Evolutionary conservation across 2,113 vertebrate genomes (phyloP).

Genomic region (Pseudonaja textilis): DNA sequence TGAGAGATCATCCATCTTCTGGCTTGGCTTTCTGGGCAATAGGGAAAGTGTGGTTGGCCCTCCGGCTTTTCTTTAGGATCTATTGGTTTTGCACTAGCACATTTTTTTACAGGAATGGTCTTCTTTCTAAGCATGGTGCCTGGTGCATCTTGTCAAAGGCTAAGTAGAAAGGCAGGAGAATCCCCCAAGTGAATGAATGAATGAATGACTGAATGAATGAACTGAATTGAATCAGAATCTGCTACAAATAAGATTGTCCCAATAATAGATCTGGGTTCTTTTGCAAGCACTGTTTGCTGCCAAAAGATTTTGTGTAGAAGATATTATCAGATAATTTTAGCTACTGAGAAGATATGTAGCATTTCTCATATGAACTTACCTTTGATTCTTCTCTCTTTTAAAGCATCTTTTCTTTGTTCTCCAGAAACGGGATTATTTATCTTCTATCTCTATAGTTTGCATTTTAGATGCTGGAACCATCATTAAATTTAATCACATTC

Average conservation of each 20-base stretch:
- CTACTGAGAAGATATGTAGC: neutral
- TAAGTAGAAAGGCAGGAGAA: neutral
- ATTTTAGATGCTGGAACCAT: conserved; percentile 10
- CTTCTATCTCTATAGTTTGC: conserved; percentile 21
- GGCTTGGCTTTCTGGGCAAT: neutral
- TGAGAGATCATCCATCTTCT: neutral
- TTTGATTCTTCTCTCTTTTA: conserved; percentile 24
- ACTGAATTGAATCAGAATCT: neutral
- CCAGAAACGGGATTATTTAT: conserved; percentile 44
- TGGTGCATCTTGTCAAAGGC: neutral
- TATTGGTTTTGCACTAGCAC: neutral
- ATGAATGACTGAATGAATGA: neutral
- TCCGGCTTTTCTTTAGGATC: neutral
- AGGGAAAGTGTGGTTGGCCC: neutral
- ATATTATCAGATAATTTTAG: neutral
- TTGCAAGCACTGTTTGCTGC: neutral
- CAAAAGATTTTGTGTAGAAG: neutral
- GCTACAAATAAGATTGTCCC: neutral
- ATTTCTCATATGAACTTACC: neutral
- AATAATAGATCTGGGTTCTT: neutral
- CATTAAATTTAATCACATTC: conserved; percentile 18
- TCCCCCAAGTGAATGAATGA: neutral
- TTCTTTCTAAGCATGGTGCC: neutral
- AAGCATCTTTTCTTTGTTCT: conserved; percentile 33
- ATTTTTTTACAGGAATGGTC: neutral